A percentile compares a stretch with the other conserved stretches of the same genome.
phyloP scores from a whole-genome alignment of 2,797 vertebrate genomes.

The Orientallactaga sibirica region DNA sequence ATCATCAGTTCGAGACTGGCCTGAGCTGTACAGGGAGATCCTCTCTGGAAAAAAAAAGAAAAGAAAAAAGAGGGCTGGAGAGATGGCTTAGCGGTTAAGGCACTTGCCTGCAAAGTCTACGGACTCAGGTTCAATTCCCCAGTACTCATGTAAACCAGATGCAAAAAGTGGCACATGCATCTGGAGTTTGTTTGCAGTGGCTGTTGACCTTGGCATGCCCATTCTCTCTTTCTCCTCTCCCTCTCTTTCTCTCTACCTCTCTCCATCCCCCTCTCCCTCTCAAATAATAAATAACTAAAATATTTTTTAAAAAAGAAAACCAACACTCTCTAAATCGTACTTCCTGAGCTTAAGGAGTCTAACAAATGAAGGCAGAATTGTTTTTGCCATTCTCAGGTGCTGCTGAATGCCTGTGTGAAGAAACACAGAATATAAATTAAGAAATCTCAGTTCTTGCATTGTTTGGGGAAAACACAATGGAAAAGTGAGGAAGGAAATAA shows the following conservation, averaged over 20 bases:
- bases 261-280: no score
- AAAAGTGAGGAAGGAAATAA: constrained; percentile 43
- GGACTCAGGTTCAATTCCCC: no score
- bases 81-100: no score
- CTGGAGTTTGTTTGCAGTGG: no score
- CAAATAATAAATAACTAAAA: no score
- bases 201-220: no score
- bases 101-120: no score
- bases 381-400: not conserved
- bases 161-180: no score
- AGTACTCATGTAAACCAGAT: no score
- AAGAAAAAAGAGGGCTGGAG: no score
- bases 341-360: not conserved
- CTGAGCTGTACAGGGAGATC: not conserved
- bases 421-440: constrained; percentile 39
- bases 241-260: no score
- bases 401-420: not conserved
- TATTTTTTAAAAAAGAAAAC: not conserved
- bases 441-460: constrained; percentile 48
- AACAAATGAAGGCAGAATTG: not conserved
- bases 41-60: not conserved
- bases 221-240: no score
- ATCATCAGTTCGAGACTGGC: not conserved
- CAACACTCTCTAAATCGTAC: not conserved
- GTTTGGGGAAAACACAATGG: constrained; percentile 63